Evolutionary conservation across 2,888 invertebrate genomes (phyloP).

Genomic region (Dione vanillae): DNA sequence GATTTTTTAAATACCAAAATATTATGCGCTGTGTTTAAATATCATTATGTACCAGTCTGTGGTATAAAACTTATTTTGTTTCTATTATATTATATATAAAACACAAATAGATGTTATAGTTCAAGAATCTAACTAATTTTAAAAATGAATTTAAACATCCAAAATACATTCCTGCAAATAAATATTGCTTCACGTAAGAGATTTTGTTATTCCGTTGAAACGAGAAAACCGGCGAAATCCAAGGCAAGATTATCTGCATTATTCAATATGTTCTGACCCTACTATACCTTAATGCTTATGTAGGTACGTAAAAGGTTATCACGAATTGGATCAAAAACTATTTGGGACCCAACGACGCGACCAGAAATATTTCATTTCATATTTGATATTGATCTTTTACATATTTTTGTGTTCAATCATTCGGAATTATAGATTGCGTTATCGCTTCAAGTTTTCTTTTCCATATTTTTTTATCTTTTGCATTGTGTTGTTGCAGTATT

Average conservation of each 20-base stretch:
- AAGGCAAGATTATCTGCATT: conserved; percentile 47
- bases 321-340: conserved; percentile 40
- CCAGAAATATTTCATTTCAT: conserved; percentile 31
- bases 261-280: conserved; percentile 48
- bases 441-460: neutral
- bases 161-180: conserved; percentile 52
- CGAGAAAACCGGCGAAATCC: conserved; percentile 45
- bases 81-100: too few species aligned
- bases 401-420: conserved; percentile 9
- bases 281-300: conserved; percentile 32
- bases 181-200: conserved; percentile 62
- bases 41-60: too few species aligned
- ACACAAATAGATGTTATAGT: too few species aligned
- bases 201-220: conserved; percentile 64
- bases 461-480: neutral
- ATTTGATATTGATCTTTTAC: conserved; percentile 17
- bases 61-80: too few species aligned
- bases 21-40: too few species aligned
- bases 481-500: too few species aligned
- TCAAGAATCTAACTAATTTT: neutral
- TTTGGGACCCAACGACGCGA: conserved; percentile 25
- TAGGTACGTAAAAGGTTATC: conserved; percentile 38
- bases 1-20: too few species aligned
- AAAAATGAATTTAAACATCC: conserved; percentile 56
- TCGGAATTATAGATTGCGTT: conserved; percentile 2